Evolutionary conservation across 2,888 invertebrate genomes (phyloP).

Genomic region (Apotomis capreana): DNA sequence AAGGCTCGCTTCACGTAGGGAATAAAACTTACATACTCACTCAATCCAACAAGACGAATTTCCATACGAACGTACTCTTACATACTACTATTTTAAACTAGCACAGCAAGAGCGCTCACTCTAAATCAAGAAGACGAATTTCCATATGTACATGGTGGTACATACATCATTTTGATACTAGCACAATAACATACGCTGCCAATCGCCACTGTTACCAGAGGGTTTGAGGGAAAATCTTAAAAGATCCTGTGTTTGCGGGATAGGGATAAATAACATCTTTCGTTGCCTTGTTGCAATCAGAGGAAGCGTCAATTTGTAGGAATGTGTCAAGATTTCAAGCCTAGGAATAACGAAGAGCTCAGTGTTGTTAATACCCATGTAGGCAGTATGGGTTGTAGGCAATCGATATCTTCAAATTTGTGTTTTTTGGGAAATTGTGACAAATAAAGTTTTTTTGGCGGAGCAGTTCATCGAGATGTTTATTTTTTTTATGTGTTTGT

Average conservation of each 20-base stretch:
- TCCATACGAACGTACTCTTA: not conserved
- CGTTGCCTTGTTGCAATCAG: conserved; percentile 2
- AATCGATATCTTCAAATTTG: too few relatives aligned
- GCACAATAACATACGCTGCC: not conserved
- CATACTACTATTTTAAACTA: too few relatives aligned
- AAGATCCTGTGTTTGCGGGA: conserved; percentile 17
- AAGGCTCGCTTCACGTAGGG: conserved; percentile 63
- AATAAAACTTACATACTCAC: conserved; percentile 58
- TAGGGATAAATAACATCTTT: conserved; percentile 3
- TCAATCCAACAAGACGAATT: not conserved
- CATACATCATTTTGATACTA: not conserved
- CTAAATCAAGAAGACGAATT: too few relatives aligned
- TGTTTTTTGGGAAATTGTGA: too few relatives aligned
- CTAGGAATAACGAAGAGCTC: too few relatives aligned
- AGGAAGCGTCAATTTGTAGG: not conserved
- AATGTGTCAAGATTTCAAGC: not conserved
- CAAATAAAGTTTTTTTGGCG: too few relatives aligned
- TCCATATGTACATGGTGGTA: too few relatives aligned
- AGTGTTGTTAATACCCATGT: too few relatives aligned
- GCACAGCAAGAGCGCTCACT: too few relatives aligned
- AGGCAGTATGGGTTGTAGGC: too few relatives aligned
- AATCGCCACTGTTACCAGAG: conserved; percentile 21
- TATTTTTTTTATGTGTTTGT: too few relatives aligned
- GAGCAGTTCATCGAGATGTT: too few relatives aligned
- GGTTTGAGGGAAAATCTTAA: conserved; percentile 25